phyloP scores from a whole-genome alignment of 1,140 invertebrate species.

The Platyura marginata region DNA sequence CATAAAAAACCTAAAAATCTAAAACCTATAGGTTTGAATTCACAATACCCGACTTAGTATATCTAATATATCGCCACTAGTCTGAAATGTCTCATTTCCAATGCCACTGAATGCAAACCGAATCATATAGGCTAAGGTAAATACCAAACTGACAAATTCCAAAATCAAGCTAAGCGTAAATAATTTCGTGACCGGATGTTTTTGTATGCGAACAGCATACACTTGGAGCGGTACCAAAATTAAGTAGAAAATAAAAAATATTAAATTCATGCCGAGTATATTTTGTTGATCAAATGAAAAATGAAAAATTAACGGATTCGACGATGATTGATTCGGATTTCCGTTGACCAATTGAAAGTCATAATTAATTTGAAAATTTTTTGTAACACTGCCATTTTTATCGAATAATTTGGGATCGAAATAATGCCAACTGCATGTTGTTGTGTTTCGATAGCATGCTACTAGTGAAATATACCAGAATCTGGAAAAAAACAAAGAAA shows the following conservation, averaged over 20 bases:
- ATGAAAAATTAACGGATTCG: conserved; percentile 80
- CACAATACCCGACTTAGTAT: conserved; percentile 64
- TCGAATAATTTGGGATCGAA: conserved; percentile 31
- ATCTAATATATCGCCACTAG: conserved; percentile 80
- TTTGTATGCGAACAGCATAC: conserved; percentile 70
- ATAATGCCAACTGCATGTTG: conserved; percentile 66
- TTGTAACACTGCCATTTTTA: not conserved
- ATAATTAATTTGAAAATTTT: conserved; percentile 41
- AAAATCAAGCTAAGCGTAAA: conserved; percentile 73
- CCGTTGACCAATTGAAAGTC: conserved; percentile 95
- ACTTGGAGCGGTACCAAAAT: conserved; percentile 75
- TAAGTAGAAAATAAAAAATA: conserved; percentile 76
- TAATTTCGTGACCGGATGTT: conserved; percentile 77
- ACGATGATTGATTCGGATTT: conserved; percentile 65
- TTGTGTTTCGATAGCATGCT: conserved; percentile 66
- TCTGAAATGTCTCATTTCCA: conserved; percentile 59
- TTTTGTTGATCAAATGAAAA: conserved; percentile 94
- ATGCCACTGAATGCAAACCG: conserved; percentile 80
- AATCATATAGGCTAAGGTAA: conserved; percentile 75
- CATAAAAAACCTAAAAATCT: conserved; percentile 1
- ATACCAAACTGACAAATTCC: conserved; percentile 66
- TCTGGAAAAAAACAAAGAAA: conserved; percentile 25
- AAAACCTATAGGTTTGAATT: not conserved
- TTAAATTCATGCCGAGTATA: conserved; percentile 76
- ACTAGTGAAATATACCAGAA: conserved; percentile 95